phyloP scores from a whole-genome alignment of 2,113 vertebrate species.

The Balaenoptera acutorostrata region DNA sequence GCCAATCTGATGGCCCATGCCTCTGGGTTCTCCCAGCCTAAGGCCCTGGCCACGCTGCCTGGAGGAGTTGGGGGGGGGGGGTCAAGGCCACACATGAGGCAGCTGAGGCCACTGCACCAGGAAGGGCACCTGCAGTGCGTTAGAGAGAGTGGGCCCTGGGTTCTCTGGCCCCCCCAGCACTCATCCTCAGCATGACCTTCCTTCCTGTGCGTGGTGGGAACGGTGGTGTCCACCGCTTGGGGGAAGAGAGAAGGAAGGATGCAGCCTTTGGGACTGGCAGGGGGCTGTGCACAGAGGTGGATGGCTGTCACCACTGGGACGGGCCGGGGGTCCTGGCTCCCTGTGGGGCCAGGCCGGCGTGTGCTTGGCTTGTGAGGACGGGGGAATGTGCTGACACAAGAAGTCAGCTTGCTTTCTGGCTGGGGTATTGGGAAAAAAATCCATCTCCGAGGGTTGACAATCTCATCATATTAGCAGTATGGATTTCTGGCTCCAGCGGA shows the following conservation, averaged over 20 bases:
- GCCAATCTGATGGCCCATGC: fast-evolving
- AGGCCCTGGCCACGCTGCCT: not conserved
- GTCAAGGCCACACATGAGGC: fast-evolving
- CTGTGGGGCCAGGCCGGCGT: fast-evolving
- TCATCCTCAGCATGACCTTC: fast-evolving
- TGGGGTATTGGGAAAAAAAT: not conserved
- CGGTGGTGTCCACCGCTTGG: fast-evolving
- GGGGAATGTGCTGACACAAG: not conserved
- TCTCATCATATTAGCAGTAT: slow-evolving; percentile 50
- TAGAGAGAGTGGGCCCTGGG: not conserved
- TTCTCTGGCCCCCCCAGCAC: not conserved
- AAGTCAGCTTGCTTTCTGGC: not conserved
- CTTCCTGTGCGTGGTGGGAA: not conserved
- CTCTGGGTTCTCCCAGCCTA: not conserved
- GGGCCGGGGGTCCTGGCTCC: not conserved
- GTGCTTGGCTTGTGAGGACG: fast-evolving
- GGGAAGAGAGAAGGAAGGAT: not conserved
- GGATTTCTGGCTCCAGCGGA: slow-evolving; percentile 88
- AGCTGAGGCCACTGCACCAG: not conserved
- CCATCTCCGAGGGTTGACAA: not conserved
- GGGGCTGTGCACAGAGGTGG: not conserved
- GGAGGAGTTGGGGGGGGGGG: not conserved
- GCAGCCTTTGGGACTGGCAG: no score
- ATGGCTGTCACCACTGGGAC: fast-evolving
- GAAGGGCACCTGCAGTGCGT: fast-evolving